Evolutionary conservation across 2,113 vertebrate genomes (phyloP).

Genomic region (Pygoscelis antarcticus): DNA sequence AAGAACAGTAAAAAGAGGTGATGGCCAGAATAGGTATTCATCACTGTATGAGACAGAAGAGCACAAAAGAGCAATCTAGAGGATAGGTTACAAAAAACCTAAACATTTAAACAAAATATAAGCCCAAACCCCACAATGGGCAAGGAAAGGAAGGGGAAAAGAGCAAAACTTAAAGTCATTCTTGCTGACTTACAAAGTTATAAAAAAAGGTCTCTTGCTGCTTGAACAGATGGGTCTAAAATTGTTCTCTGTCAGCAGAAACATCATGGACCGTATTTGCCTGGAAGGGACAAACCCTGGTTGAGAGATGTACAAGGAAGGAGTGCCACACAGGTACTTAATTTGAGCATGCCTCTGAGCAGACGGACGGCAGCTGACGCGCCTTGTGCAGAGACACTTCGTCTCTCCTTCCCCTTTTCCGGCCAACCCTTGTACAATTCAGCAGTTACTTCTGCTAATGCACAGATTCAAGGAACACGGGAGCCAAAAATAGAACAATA

Average conservation of each 20-base stretch:
- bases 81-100: not conserved
- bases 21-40: not conserved
- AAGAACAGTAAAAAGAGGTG: not conserved
- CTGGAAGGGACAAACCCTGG: not conserved
- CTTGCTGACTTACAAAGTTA: not conserved
- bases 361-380: fast-evolving
- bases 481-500: not conserved
- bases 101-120: fast-evolving
- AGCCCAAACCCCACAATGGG: fast-evolving
- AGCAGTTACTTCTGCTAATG: not conserved
- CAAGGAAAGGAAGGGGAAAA: not conserved
- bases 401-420: not conserved
- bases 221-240: not conserved
- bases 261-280: not conserved
- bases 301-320: not conserved
- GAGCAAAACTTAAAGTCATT: not conserved
- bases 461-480: fast-evolving
- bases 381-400: not conserved
- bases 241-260: not conserved
- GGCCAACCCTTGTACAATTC: fast-evolving
- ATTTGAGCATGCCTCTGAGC: not conserved
- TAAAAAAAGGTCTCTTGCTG: not conserved
- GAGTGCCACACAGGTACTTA: not conserved
- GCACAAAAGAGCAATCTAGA: not conserved
- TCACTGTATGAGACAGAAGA: not conserved